Evolutionary conservation across 2,797 vertebrate genomes (phyloP), one percentile per base, ranked within the genome.

Genomic region (Austrolebias charrua): DNA sequence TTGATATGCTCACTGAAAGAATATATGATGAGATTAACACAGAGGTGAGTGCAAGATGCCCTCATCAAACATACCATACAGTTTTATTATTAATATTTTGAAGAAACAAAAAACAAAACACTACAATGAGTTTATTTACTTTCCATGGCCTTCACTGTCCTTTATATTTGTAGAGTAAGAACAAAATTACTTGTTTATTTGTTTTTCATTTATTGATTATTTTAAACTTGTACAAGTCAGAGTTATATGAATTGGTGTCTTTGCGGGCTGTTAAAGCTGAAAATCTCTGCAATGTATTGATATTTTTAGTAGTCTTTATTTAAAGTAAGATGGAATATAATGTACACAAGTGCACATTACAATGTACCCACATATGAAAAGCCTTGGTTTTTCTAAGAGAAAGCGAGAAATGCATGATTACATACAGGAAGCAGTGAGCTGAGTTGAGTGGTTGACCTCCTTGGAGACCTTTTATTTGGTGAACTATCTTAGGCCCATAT

Each of bases 381-480:
- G 53, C 12, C 33, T 55, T 28, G 56, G 38, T n/a, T 14, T 8
- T 48, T 64, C 5, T 61, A 60, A 68, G n/a, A 53, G 33, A 15
- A 66, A 15, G 2, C 3, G 11, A 68, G 31, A 55, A 45, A n/a
- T 35, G 18, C 2, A 52, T 46, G 63, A 49, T 60, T 62, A 49
- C 44, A 44, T 50, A 15, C 5, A 67, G 28, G 29, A 46, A 57
- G 40, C 18, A 29, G 50, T 9, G 15, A 9, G 5, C 16, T 24
- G 24, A 24, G 24, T 3, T 2, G 38, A 69, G 55, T 59, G 42
- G 11, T 33, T 51, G 40, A 69, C 42, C 52, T 59, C 60, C 31
- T 24, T 14, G 50, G 31, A 68, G 55, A 72, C 75, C 73, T 77
- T 70, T 57, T 71, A 73, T 49, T 62, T 28, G 46, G 51, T 60